Evolutionary conservation across 2,888 invertebrate genomes (phyloP).

Genomic region (Amblyteles armatorius): DNA sequence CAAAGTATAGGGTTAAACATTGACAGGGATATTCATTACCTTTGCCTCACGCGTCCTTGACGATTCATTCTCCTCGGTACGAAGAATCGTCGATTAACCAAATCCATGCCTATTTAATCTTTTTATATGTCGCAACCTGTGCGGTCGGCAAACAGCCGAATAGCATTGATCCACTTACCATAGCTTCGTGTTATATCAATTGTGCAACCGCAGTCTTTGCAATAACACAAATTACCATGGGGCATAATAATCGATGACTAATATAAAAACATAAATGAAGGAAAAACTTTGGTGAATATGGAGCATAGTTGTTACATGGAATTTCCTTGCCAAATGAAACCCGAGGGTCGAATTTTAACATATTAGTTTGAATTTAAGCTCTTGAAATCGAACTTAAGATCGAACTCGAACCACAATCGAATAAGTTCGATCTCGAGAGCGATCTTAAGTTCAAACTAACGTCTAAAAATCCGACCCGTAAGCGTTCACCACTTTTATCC

Average conservation of each 20-base stretch:
- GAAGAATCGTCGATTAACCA: neutral
- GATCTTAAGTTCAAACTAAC: too few relatives aligned
- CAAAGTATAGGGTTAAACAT: slow-evolving; percentile 19
- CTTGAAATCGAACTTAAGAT: too few relatives aligned
- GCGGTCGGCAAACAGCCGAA: slow-evolving; percentile 40
- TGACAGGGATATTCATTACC: slow-evolving; percentile 27
- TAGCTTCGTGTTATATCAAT: neutral
- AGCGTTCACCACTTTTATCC: neutral
- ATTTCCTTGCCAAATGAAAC: neutral
- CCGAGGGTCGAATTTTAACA: neutral
- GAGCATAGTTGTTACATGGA: neutral
- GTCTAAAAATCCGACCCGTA: too few relatives aligned
- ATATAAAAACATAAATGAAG: neutral
- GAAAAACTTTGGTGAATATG: neutral
- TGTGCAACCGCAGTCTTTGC: neutral
- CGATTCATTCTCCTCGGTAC: slow-evolving; percentile 7
- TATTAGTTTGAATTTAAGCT: too few relatives aligned
- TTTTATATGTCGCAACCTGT: neutral
- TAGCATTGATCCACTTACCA: slow-evolving; percentile 1
- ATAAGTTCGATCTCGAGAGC: too few relatives aligned
- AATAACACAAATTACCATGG: neutral
- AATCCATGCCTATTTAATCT: neutral
- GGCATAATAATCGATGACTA: neutral
- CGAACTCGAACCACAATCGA: too few relatives aligned
- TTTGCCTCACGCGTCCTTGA: slow-evolving; percentile 30